A percentile compares a stretch with the other conserved stretches of the same genome.
Conservation (phyloP, 2,888 invertebrate genomes). For the Lamellibrachia satsuma region DNA sequence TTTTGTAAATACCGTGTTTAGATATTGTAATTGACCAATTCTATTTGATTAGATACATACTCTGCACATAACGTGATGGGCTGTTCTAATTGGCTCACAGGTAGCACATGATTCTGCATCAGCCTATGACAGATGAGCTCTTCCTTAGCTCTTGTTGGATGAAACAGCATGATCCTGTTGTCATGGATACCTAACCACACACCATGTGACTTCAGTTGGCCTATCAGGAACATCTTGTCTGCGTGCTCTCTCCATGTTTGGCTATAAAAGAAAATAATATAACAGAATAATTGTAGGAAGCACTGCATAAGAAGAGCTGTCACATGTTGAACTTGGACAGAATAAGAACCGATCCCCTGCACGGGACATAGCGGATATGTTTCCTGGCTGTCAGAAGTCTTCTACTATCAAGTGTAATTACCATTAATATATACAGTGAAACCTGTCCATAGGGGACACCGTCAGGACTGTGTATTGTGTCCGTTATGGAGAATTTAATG, state of each 20-base stretch:
- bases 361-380: too few relatives aligned
- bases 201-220: constrained; percentile 50
- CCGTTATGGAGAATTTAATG: too few relatives aligned
- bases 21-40: neutral
- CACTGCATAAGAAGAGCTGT: too few relatives aligned
- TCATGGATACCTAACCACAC: constrained; percentile 54
- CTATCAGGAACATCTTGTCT: constrained; percentile 42
- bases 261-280: neutral
- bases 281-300: neutral
- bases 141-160: constrained; percentile 55
- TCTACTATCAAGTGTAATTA: too few relatives aligned
- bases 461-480: too few relatives aligned
- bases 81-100: constrained; percentile 19
- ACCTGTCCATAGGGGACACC: too few relatives aligned
- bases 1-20: neutral
- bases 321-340: too few relatives aligned
- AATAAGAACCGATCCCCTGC: too few relatives aligned
- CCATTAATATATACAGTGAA: too few relatives aligned
- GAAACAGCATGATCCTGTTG: constrained; percentile 48
- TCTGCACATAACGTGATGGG: neutral
- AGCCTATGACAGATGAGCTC: constrained; percentile 50
- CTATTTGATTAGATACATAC: constrained; percentile 12
- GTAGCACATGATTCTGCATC: constrained; percentile 49
- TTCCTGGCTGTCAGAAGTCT: too few relatives aligned
- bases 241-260: neutral